Base-by-base conservation (phyloP, 2,888 invertebrate genomes). In the Cerastis rubricosa region DNA sequence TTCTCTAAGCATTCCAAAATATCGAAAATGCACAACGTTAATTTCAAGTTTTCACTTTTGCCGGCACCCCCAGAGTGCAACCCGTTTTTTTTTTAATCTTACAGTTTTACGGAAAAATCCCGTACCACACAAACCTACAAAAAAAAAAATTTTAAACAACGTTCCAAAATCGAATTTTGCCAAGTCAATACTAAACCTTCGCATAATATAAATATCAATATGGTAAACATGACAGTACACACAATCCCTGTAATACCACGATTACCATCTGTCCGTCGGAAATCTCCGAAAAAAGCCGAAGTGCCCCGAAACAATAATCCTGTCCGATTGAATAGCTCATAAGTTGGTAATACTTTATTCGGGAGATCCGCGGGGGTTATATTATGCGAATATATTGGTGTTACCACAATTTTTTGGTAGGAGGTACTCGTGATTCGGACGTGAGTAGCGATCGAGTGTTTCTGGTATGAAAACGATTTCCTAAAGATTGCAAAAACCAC, bases 331-430 rank as follows among this genome's bases (percentile, higher is more conserved):
- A 87, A 90, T 88, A 80, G 89, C 82, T 90, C 89, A 87, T 88
- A 90, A 89, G 83, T 90, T 85, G 81, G 88, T 87, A 88, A 87
- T 88, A 89, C 80, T 89, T 83, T 89, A 88, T 87, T 79, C 85
- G 78, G 82, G 75, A 83, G 84, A 87, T 84, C 72, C 76, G 54
- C n/a, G 84, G 57, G 77, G 81, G 82, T 85, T 83, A 81, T 73
- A 78, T 82, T 86, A 87, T 85, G 85, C 79, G 85, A 81, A 87
- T 85, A 77, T 87, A 73, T 76, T 19, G 81, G 78, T 81, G n/a
- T 5, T 87, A 87, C 88, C 68, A 80, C 7, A n/a, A 19, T 66
- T 71, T 43, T n/a, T 43, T 43, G 29, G 29, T 5, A 17, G 9
- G 29, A 29, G 19, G 19, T 61, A 35, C 29, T 35, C 19, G 29